Base-by-base conservation (phyloP, 1,140 invertebrate genomes). In the Listronotus bonariensis region DNA sequence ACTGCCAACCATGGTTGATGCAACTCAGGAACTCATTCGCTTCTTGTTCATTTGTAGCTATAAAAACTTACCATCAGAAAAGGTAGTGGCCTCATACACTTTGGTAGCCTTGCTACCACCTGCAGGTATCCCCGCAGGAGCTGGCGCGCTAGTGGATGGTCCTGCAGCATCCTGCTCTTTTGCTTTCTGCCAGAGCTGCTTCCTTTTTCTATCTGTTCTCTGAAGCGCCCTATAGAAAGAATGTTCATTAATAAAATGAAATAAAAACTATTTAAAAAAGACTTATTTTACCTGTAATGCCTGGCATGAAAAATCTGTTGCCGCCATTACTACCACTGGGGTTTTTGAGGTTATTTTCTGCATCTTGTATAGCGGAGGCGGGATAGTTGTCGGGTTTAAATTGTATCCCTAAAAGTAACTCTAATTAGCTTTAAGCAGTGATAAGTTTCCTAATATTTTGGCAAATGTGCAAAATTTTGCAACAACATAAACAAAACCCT, bases 121-220 rank as follows among this genome's bases (percentile, higher is more conserved):
- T n/a, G 57, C 17, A 0, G 31, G 20, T 42, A 74, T 26, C 10
- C 14, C 5, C 43, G 8, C 32, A 36, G 6, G 5, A 10, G 40
- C 5, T 12, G 15, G 41, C 4, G 74, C 64, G 40, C 57, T 57
- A 51, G 32, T 45, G 48, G n/a, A 20, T 38, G 76, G 77, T 14
- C 73, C 76, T 4, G 72, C 73, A 10, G 74, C 74, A 20, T 71
- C 69, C 54, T 80, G 79, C 56, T 80, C 82, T 77, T 80, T 75
- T 3, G 92, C 93, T 67, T 92, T 90, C 0, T 88, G 86, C 93
- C 93, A 97, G 6, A 97, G 79, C 14, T 95, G 80, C 80, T 96
- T 96, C 49, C 95, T 84, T 77, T 95, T 73, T 96, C 91, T 43
- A 84, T 82, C 77, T 87, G 86, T 71, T 96, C 92, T 12, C 93